Evolutionary conservation across 2,113 vertebrate genomes (phyloP), one percentile per base, ranked within the genome.

Genomic region (Elgaria multicarinata): DNA sequence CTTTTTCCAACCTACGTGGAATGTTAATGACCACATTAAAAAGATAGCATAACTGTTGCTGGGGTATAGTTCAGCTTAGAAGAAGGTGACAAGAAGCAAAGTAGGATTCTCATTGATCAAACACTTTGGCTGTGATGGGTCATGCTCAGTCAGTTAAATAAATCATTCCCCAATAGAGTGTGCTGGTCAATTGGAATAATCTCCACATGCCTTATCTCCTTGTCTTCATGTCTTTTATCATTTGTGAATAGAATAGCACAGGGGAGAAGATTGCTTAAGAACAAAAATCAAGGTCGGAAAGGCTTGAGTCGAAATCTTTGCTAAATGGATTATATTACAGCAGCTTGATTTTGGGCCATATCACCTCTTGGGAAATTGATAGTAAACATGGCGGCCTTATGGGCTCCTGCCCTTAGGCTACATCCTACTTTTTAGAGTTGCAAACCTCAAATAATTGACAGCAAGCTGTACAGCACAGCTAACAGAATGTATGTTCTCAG

Each of bases 11-110:
- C 85, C 58, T 77, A 74, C 44, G 22, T 84, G 92, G 66, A 87
- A 69, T 69, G 58, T 91, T 93, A 84, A 86, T 90, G 90, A 79
- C n/a, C 13, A 0, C 78, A 81, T 86, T 89, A 91, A 89, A 89
- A 87, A 88, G 85, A 87, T 82, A 92, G 87, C 79, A 0, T 44
- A 90, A 92, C 42, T 58, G 50, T 90, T 94, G 53, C 71, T 90
- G 83, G 87, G 88, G 78, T 93, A 82, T 64, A 92, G 92, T 93
- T 93, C 92, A 89, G 67, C 78, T 94, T 83, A 89, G 76, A 80
- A 87, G 80, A 71, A 64, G 82, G 89, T 66, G 71, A 42, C 75
- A 87, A 33, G 46, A 66, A 77, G 89, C 33, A 81, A 80, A 80
- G 31, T 66, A 22, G 62, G 33, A 67, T 66, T 46, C 18, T 53